A percentile compares a stretch with the other conserved stretches of the same genome.
Evolutionary conservation across 2,888 invertebrate species (phyloP).

Genomic region (Thera obeliscata): DNA sequence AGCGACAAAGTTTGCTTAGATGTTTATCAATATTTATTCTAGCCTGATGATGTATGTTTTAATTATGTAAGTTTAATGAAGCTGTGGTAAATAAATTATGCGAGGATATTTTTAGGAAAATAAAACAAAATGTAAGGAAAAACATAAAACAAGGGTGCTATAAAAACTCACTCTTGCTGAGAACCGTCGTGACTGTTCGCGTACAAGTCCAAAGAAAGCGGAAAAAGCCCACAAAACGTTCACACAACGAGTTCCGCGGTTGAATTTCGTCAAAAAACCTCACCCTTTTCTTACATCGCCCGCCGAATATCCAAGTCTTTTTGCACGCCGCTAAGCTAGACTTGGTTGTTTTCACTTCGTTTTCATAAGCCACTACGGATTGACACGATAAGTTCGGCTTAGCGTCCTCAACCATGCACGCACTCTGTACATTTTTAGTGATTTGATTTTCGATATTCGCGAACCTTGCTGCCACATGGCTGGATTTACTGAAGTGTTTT

Average conservation of each 20-base stretch:
- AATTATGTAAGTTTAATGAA: neutral
- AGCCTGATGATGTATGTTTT: slow-evolving; percentile 4
- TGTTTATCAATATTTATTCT: slow-evolving; percentile 20
- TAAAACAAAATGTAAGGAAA: neutral
- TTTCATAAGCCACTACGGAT: slow-evolving; percentile 41
- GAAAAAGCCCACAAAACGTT: slow-evolving; percentile 65
- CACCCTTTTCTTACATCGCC: slow-evolving; percentile 69
- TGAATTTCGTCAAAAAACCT: slow-evolving; percentile 66
- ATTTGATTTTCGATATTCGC: slow-evolving; percentile 52
- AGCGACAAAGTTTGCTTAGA: slow-evolving; percentile 32
- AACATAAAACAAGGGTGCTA: slow-evolving; percentile 17
- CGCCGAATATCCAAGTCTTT: slow-evolving; percentile 56
- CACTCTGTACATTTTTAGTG: slow-evolving; percentile 60
- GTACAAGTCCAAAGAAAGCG: slow-evolving; percentile 68
- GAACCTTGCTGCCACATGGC: slow-evolving; percentile 49
- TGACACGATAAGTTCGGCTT: slow-evolving; percentile 48
- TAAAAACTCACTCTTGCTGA: slow-evolving; percentile 62
- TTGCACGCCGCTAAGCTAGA: slow-evolving; percentile 66
- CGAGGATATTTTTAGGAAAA: neutral
- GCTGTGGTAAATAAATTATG: neutral
- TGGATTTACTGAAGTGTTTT: slow-evolving; percentile 48
- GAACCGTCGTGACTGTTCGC: slow-evolving; percentile 59
- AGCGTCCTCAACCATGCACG: slow-evolving; percentile 42
- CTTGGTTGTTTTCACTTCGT: slow-evolving; percentile 66
- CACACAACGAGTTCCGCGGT: slow-evolving; percentile 58